phyloP scores from a whole-genome alignment of 2,888 invertebrate species.

The Macrosoma leucophasiata region DNA sequence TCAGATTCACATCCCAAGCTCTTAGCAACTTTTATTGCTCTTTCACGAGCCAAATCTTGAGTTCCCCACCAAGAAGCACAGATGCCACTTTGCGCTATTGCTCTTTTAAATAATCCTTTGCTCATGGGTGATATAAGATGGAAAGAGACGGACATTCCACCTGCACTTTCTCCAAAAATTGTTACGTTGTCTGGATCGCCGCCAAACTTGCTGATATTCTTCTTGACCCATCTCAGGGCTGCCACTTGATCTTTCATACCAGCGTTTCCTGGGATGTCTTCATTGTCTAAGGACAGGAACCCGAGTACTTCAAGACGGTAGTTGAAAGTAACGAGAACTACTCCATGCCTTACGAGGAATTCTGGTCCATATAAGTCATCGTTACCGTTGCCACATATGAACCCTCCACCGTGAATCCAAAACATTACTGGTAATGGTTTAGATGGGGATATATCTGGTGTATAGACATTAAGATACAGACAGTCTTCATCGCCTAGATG shows the following conservation, averaged over 20 bases:
- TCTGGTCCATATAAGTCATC: slow-evolving; percentile 56
- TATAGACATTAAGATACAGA: slow-evolving; percentile 57
- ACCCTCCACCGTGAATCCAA: slow-evolving; percentile 56
- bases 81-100: slow-evolving; percentile 83
- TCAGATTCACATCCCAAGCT: slow-evolving; percentile 42
- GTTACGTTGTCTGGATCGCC: slow-evolving; percentile 59
- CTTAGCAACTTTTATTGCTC: slow-evolving; percentile 40
- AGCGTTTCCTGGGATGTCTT: slow-evolving; percentile 61
- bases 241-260: slow-evolving; percentile 66
- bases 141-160: slow-evolving; percentile 41
- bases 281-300: slow-evolving; percentile 49
- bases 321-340: slow-evolving; percentile 57
- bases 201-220: slow-evolving; percentile 53
- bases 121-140: slow-evolving; percentile 62
- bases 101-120: slow-evolving; percentile 53
- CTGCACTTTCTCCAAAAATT: slow-evolving; percentile 63
- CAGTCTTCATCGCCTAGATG: slow-evolving; percentile 47
- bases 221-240: slow-evolving; percentile 54
- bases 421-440: slow-evolving; percentile 49
- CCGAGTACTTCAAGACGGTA: slow-evolving; percentile 57
- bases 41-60: slow-evolving; percentile 62
- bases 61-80: slow-evolving; percentile 73
- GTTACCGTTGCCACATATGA: slow-evolving; percentile 44
- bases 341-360: slow-evolving; percentile 46
- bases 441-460: slow-evolving; percentile 37